These are phyloP conservation scores for Beroe forskalii DNA, from an alignment of 37 sponge, comb jelly and placozoan genomes.

Conservation along the genomic window DNA sequence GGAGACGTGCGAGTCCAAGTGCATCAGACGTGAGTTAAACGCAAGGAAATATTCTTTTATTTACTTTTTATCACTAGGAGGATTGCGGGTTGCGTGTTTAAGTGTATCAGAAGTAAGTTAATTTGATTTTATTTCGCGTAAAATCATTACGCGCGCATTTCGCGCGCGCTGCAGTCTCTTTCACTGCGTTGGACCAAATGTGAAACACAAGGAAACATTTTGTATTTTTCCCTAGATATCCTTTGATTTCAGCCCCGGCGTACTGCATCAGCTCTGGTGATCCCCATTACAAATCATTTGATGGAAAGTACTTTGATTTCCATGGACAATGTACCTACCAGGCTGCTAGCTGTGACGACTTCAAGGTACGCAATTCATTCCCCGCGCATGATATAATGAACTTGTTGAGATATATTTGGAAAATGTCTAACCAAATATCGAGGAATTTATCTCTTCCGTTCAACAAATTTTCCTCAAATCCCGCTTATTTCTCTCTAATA, in stretches of 20 bases:
- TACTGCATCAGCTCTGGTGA: conserved; percentile 40
- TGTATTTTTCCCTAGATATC: neutral
- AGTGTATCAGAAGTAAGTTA: too few relatives aligned
- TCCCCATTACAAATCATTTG: conserved; percentile 38
- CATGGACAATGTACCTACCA: conserved; percentile 63
- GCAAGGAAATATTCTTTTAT: neutral
- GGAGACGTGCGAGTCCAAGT: conserved; percentile 15
- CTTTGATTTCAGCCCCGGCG: neutral
- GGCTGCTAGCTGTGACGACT: conserved; percentile 55
- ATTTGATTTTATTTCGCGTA: too few relatives aligned
- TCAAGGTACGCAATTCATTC: conserved; percentile 18
- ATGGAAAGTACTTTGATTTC: conserved; percentile 30
- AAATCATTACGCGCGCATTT: too few relatives aligned
- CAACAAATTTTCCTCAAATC: too few relatives aligned
- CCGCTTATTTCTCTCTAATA: too few relatives aligned
- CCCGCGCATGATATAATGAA: too few relatives aligned
- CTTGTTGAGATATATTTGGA: too few relatives aligned
- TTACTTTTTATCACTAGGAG: neutral
- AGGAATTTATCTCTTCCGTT: too few relatives aligned
- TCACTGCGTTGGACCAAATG: too few relatives aligned
- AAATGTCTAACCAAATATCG: too few relatives aligned
- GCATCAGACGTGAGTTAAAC: conserved; percentile 43
- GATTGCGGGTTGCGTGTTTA: too few relatives aligned
- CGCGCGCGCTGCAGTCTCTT: too few relatives aligned
- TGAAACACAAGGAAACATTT: neutral